phyloP scores from a whole-genome alignment of 1,140 invertebrate genomes.

The Musca vetustissima region DNA sequence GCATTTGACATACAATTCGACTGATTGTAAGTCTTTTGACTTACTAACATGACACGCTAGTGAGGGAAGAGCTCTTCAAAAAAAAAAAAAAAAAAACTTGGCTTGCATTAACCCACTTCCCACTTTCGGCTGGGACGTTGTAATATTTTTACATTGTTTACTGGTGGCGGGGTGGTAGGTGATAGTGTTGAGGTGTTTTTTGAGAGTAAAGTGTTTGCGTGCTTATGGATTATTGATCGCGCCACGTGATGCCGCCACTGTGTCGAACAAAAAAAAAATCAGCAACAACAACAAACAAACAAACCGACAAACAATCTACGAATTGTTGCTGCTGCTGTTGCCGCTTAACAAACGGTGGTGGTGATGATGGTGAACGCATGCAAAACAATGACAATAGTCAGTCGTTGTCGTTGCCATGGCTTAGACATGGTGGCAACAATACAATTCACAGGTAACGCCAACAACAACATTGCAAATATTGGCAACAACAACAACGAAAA shows the following conservation, averaged over 20 bases:
- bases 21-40: too few relatives aligned
- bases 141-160: neutral
- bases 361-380: conserved; percentile 17
- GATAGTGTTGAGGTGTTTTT: neutral
- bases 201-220: conserved; percentile 33
- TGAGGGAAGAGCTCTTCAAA: conserved; percentile 2
- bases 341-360: too few relatives aligned
- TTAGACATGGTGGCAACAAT: conserved; percentile 30
- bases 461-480: conserved; percentile 2
- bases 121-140: neutral
- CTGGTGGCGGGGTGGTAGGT: neutral
- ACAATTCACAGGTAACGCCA: conserved; percentile 40
- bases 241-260: conserved; percentile 40
- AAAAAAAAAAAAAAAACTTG: too few relatives aligned
- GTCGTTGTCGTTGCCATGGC: conserved; percentile 24
- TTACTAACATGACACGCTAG: neutral
- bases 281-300: neutral
- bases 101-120: conserved; percentile 20
- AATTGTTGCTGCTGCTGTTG: neutral
- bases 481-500: neutral
- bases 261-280: neutral
- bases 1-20: too few relatives aligned
- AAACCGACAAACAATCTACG: neutral
- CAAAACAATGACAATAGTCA: conserved; percentile 20
- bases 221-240: conserved; percentile 47